Evolutionary conservation across 2,888 invertebrate genomes (phyloP).

Genomic region (Rotaria magnacalcarata): DNA sequence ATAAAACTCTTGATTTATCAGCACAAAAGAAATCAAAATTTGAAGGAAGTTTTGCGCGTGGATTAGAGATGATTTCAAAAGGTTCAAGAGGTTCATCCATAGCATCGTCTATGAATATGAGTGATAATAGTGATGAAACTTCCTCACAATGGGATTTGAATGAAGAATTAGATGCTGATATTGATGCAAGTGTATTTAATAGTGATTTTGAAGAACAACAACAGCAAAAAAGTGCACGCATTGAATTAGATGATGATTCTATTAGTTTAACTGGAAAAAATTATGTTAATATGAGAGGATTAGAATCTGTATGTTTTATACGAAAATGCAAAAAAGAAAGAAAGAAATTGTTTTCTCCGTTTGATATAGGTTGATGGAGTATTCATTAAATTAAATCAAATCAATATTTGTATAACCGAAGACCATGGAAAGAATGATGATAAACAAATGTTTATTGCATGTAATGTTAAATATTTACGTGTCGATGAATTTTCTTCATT

Average conservation of each 20-base stretch:
- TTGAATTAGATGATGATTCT: constrained; percentile 28
- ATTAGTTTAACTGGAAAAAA: neutral
- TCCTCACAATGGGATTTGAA: neutral
- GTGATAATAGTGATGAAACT: neutral
- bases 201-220: neutral
- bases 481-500: constrained; percentile 25
- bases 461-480: constrained; percentile 15
- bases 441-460: constrained; percentile 3
- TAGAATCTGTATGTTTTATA: neutral
- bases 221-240: neutral
- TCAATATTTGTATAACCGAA: neutral
- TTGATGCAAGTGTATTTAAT: neutral
- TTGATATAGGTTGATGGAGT: neutral
- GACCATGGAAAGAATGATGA: neutral
- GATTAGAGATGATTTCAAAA: neutral
- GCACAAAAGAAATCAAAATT: neutral
- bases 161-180: constrained; percentile 11
- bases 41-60: neutral
- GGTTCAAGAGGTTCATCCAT: neutral
- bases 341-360: neutral
- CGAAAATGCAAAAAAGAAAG: neutral
- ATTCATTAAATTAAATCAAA: neutral
- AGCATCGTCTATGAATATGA: neutral
- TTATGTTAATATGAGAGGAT: neutral
- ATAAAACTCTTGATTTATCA: neutral